Conservation (phyloP, 2,797 vertebrate genomes). For the Zonotrichia albicollis region DNA sequence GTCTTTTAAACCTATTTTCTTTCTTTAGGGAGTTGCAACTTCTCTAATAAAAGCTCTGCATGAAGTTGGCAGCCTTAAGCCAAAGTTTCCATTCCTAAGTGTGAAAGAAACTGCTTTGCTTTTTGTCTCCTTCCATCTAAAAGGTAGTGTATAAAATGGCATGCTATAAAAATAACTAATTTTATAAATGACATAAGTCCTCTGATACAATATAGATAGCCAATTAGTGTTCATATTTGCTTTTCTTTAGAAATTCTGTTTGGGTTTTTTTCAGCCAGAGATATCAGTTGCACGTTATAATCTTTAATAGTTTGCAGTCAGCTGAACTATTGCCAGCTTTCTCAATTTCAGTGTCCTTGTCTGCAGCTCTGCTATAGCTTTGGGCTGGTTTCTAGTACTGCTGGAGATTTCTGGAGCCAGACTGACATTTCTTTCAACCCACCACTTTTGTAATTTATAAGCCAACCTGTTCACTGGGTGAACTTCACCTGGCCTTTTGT, state of each 20-base stretch:
- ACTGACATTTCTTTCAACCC: neutral
- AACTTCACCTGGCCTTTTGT: neutral
- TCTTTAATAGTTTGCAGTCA: neutral
- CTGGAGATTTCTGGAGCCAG: neutral
- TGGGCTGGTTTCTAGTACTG: neutral
- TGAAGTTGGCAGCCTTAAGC: conserved; percentile 90
- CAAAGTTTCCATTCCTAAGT: conserved; percentile 92
- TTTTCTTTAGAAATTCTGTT: neutral
- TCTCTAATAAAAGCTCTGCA: conserved; percentile 92
- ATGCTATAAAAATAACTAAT: neutral
- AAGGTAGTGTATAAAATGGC: conserved; percentile 80
- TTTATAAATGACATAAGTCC: neutral
- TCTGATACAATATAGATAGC: neutral
- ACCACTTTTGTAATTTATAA: neutral
- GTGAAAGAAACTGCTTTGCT: conserved; percentile 85
- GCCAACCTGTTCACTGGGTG: neutral
- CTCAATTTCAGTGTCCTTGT: neutral
- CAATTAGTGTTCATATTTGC: neutral
- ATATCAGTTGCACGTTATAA: neutral
- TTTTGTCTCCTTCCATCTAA: conserved; percentile 90
- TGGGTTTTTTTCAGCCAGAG: neutral
- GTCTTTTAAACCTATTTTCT: neutral
- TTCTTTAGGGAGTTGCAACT: conserved; percentile 83
- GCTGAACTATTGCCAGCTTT: neutral
- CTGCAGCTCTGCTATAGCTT: neutral